Evolutionary conservation across 1,140 invertebrate genomes (phyloP), one percentile per base, ranked within the genome.

Genomic region (Microplitis demolitor): DNA sequence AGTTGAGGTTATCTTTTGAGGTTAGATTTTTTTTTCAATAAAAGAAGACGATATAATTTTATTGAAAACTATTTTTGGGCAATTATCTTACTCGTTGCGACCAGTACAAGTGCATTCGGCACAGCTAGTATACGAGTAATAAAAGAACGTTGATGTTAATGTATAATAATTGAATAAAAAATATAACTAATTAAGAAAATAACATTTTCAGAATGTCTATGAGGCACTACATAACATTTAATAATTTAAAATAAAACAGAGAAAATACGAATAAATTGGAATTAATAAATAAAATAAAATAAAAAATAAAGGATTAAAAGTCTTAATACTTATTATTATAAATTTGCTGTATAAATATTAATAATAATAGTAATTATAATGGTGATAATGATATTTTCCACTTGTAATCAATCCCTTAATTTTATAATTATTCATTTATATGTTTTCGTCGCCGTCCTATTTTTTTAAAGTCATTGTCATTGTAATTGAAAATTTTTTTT

Each of bases 71-170:
- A 35, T 33, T 78, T 82, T 85, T 83, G 80, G 82, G 76, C 77
- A 75, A 81, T 79, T 80, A 74, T 74, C 78, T 79, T 69, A 80
- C 77, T 77, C 76, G 16, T 80, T 72, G 85, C 84, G 85, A 87
- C 80, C 83, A 87, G 86, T 87, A 87, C 85, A 87, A 87, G 86
- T 87, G 86, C 86, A 77, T 86, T 85, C 79, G 80, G 86, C 86
- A 87, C 85, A 87, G 84, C 86, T 87, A 87, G 86, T 87, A 87
- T 87, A 87, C 85, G 86, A 87, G 75, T 84, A 81, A 78, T 77
- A 60, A 82, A 80, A 79, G 75, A 72, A 39, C 13, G 11, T 45
- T 51, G 50, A 76, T 78, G 50, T 24, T 9, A 69, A 51, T 70
- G 76, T 78, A 78, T 73, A 78, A 69, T 76, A 76, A 68, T 37